Percentiles rank a stretch among this genome's conserved stretches.
phyloP scores from a whole-genome alignment of 2,888 invertebrate genomes.

The Tanypteryx hageni region DNA sequence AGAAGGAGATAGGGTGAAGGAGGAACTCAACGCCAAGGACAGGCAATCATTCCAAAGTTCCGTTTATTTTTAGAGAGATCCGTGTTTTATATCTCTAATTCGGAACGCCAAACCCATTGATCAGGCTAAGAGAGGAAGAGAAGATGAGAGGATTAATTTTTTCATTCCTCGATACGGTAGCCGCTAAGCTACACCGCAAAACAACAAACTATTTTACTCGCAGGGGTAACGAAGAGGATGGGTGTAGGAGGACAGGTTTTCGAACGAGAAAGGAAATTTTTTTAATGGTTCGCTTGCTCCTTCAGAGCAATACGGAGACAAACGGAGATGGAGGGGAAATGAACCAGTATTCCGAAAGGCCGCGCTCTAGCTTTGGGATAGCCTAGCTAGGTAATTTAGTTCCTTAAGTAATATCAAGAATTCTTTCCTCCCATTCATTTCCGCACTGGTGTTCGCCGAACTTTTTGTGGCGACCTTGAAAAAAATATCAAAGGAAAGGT shows the following conservation, averaged over 20 bases:
- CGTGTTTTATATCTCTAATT: conserved; percentile 39
- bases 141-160: not conserved
- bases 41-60: conserved; percentile 36
- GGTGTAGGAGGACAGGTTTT: not conserved
- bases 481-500: too few species aligned
- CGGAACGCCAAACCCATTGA: not conserved
- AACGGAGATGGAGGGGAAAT: too few species aligned
- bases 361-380: too few species aligned
- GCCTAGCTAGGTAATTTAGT: too few species aligned
- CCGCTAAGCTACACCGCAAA: not conserved
- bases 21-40: conserved; percentile 25
- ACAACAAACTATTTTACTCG: not conserved
- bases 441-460: too few species aligned
- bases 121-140: not conserved
- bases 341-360: too few species aligned
- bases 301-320: too few species aligned
- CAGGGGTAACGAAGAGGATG: not conserved
- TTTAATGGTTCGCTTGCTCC: too few species aligned
- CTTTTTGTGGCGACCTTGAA: too few species aligned
- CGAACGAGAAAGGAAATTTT: not conserved
- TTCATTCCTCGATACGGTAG: not conserved
- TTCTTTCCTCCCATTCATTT: too few species aligned
- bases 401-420: too few species aligned
- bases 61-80: conserved; percentile 23
- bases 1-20: conserved; percentile 20